Conservation (phyloP, 2,888 invertebrate species). For the Trachelus iudaicus region DNA sequence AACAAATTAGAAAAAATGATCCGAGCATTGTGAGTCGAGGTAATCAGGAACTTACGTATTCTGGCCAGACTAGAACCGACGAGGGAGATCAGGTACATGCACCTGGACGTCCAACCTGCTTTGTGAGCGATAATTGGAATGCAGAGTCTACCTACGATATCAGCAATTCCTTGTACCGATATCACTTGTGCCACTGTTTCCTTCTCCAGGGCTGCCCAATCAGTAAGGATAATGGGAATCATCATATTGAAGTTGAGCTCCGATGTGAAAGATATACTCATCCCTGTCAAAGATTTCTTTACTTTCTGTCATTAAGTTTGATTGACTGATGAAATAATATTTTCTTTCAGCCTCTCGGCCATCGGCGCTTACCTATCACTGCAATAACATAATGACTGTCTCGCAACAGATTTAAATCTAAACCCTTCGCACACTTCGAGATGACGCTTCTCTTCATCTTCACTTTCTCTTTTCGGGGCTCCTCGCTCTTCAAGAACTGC, state of each 20-base stretch:
- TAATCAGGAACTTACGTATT: slow-evolving; percentile 51
- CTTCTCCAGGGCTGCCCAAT: slow-evolving; percentile 55
- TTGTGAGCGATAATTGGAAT: slow-evolving; percentile 60
- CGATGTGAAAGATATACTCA: slow-evolving; percentile 66
- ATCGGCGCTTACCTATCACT: slow-evolving; percentile 32
- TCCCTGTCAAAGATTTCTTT: slow-evolving; percentile 45
- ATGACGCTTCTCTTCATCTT: background rate
- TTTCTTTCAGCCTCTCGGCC: background rate
- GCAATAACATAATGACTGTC: slow-evolving; percentile 39
- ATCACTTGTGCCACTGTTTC: slow-evolving; percentile 59
- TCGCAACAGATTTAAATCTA: slow-evolving; percentile 47
- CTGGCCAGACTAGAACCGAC: slow-evolving; percentile 59
- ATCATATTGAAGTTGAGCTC: slow-evolving; percentile 67
- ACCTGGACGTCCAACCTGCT: slow-evolving; percentile 52
- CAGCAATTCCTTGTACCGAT: slow-evolving; percentile 61
- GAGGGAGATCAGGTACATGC: slow-evolving; percentile 61
- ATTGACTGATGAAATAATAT: background rate
- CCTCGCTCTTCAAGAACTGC: background rate
- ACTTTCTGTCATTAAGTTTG: background rate
- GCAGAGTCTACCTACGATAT: slow-evolving; percentile 61
- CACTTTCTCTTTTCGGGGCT: background rate
- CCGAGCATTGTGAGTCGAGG: background rate
- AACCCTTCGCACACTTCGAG: slow-evolving; percentile 28
- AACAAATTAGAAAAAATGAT: slow-evolving; percentile 3
- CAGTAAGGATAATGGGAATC: slow-evolving; percentile 65